Base-by-base conservation (phyloP, 2,888 invertebrate genomes). In the Sycophila texana region DNA sequence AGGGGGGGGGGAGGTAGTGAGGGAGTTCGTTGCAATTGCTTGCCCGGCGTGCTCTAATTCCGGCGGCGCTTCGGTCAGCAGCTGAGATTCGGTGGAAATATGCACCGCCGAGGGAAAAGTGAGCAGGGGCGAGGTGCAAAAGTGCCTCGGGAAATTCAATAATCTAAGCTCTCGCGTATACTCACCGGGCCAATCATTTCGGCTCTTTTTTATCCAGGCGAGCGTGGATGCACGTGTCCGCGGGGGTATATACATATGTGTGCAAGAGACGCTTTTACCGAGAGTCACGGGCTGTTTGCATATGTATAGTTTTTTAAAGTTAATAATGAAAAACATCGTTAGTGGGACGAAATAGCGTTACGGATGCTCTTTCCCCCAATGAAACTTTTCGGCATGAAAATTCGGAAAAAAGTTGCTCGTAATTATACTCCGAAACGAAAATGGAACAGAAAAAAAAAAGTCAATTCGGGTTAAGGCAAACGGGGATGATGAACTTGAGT, bases 111-210 rank as follows among this genome's bases (percentile, higher is more conserved):
- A 10, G 0, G 39, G 10, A 39, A 10, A 39, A 39, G 39, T 39
- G 39, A 39, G 7, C 39, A 26, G 47, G 49, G n/a, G 58, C 4
- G 47, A 20, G 26, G 12, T 30, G 22, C 58, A 26, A 18, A 47
- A 58, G 49, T 14, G 51, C 61, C 73, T 55, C 10, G 60, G 74
- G 67, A 67, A 74, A 74, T 74, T 74, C 67, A 74, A 67, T 74
- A 51, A 58, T 30, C 4, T 14, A 22, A 26, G 73, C 20, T 3
- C 14, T 18, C 39, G 39, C 26, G 39, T 39, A 10, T 39, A 39
- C 39, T 39, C 39, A 10, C 39, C 10, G 39, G 7, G 39, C 39
- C 39, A 39, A 39, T 39, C 39, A 39, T 39, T 10, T 39, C 39
- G 39, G 39, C 39, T 39, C 39, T 39, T 39, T 39, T 39, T 7